A percentile compares a stretch with the other conserved stretches of the same genome.
These are phyloP conservation scores for roundworm (Caenorhabditis elegans) DNA, from an alignment of 1,140 invertebrate genomes.

Conservation along the genomic window DNA sequence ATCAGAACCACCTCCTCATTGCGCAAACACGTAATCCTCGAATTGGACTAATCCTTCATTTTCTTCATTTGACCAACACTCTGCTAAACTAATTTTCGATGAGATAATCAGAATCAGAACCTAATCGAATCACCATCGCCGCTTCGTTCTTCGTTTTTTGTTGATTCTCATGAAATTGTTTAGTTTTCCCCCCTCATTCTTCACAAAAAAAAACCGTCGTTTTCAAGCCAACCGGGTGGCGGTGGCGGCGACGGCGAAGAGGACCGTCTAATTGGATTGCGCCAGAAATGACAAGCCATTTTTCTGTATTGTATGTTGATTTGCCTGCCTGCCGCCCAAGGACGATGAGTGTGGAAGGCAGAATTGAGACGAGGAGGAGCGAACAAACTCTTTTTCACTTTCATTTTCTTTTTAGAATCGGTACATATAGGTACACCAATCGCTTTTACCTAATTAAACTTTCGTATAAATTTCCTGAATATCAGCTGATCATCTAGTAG, in stretches of 20 bases:
- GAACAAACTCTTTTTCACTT: background rate
- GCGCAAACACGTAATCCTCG: background rate
- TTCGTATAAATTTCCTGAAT: no score
- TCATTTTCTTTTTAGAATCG: background rate
- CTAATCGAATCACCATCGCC: constrained; percentile 4
- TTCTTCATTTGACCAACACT: background rate
- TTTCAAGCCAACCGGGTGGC: background rate
- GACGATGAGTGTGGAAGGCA: background rate
- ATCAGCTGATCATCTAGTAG: no score
- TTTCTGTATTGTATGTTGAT: background rate
- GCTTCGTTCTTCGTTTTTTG: no score
- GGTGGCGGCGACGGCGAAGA: no score
- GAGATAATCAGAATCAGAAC: background rate
- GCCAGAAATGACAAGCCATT: constrained; percentile 29
- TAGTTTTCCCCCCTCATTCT: background rate
- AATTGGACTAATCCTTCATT: constrained; percentile 8
- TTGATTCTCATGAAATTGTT: background rate
- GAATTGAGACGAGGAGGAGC: background rate
- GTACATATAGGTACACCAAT: no score
- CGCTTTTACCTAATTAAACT: background rate
- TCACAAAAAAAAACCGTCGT: background rate
- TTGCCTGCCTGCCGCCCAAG: constrained; percentile 12
- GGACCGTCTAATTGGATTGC: constrained; percentile 24
- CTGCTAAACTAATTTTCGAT: background rate
- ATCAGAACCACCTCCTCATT: no score